Percentiles rank a stretch among this genome's conserved stretches.
phyloP scores from a whole-genome alignment of 1,140 invertebrate species.

The Acromyrmex echinatior region DNA sequence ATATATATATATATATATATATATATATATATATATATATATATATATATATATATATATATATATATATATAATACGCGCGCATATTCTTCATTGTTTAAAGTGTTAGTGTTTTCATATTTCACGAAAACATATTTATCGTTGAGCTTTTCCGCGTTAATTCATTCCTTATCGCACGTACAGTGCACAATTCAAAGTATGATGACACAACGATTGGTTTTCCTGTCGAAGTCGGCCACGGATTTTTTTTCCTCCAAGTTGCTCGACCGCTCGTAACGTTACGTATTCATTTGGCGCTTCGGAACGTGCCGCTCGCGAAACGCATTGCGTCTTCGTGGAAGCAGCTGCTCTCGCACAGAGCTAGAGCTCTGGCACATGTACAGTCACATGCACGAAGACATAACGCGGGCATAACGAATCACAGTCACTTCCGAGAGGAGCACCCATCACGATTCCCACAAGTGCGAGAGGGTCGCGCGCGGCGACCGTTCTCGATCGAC shows the following conservation, averaged over 20 bases:
- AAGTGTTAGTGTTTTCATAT: background rate
- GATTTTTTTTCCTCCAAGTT: constrained; percentile 2
- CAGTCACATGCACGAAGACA: constrained; percentile 37
- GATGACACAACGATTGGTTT: background rate
- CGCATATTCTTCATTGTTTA: background rate
- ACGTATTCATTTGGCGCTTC: constrained; percentile 35
- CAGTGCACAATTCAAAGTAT: background rate
- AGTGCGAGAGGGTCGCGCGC: constrained; percentile 72
- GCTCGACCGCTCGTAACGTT: constrained; percentile 11
- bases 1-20: background rate
- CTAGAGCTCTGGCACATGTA: background rate
- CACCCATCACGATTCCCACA: constrained; percentile 72
- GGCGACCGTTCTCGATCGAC: constrained; percentile 65
- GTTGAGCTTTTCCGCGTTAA: background rate
- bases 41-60: background rate
- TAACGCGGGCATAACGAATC: constrained; percentile 71
- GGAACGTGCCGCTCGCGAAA: constrained; percentile 37
- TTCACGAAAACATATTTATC: background rate
- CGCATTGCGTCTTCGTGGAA: background rate
- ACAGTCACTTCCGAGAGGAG: constrained; percentile 35
- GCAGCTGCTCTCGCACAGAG: constrained; percentile 39
- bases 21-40: background rate
- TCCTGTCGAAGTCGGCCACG: background rate
- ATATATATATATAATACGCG: background rate
- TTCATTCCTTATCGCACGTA: background rate